Percentiles rank a stretch among this genome's conserved stretches.
Conservation (phyloP, 1,140 invertebrate species). For the Drosophila pectinifera region DNA sequence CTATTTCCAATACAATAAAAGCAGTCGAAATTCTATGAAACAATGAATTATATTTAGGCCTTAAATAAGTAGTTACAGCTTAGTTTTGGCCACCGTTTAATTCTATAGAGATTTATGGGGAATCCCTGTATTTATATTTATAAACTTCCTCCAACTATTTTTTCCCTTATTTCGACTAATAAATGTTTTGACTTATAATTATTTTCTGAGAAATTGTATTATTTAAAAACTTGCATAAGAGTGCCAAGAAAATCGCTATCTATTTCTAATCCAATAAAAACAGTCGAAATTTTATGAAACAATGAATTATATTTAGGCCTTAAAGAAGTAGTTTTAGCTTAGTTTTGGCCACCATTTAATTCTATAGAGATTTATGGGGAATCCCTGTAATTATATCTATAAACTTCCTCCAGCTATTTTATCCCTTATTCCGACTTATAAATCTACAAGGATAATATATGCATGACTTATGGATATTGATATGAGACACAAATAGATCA, state of each 20-base stretch:
- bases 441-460: background rate
- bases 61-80: background rate
- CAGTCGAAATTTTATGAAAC: background rate
- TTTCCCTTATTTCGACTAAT: background rate
- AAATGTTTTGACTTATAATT: rapidly evolving
- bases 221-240: no score
- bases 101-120: no score
- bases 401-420: no score
- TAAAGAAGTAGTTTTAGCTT: background rate
- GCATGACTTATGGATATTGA: background rate
- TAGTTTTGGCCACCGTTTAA: background rate
- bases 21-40: background rate
- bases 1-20: background rate
- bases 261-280: background rate
- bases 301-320: background rate
- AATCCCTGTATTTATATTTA: no score
- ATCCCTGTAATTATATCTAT: no score
- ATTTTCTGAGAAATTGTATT: background rate
- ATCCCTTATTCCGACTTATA: background rate
- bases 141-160: no score
- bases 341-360: background rate
- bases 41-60: background rate
- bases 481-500: background rate
- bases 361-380: no score
- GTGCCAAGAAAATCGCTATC: background rate